Base-by-base conservation (phyloP, 2,113 vertebrate species). In the Pipa parva region DNA sequence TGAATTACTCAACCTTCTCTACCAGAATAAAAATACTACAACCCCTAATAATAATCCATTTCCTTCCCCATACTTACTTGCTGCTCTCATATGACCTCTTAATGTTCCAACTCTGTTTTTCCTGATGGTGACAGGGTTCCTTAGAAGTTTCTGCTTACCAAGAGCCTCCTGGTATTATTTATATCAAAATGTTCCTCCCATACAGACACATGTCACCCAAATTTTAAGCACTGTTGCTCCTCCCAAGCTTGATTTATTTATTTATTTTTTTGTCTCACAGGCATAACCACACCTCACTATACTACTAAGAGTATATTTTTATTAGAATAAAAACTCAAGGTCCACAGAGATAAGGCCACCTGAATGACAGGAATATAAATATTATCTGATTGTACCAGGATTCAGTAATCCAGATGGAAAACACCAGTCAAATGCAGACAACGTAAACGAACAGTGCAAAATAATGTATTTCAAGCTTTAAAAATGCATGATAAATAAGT, bases 21-120 rank as follows among this genome's bases (percentile, higher is more conserved):
- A n/a, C n/a, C n/a, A n/a, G n/a, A n/a, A n/a, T n/a, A n/a, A n/a
- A n/a, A n/a, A n/a, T n/a, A n/a, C n/a, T n/a, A n/a, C n/a, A n/a
- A n/a, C n/a, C n/a, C n/a, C n/a, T n/a, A n/a, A n/a, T n/a, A n/a
- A n/a, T n/a, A n/a, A n/a, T n/a, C n/a, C n/a, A n/a, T n/a, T n/a
- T n/a, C n/a, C n/a, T n/a, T n/a, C n/a, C n/a, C n/a, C n/a, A 13
- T 49, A 67, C 63, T 67, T 13, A 67, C 64, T 50, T 54, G n/a
- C n/a, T 8, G 27, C 25, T 24, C 37, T 24, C 24, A 22, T 52
- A 17, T 17, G 37, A 26, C 28, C 29, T 21, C 13, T 2, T 21
- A 6, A 12, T 51, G 46, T 36, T 4, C 10, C 27, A n/a, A 5
- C 25, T 29, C 22, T 25, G 36, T 18, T 28, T 27, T 18, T 5